Percentiles rank a stretch among this genome's conserved stretches.
phyloP scores from a whole-genome alignment of 1,140 invertebrate genomes.

The Brachystomella parvula region DNA sequence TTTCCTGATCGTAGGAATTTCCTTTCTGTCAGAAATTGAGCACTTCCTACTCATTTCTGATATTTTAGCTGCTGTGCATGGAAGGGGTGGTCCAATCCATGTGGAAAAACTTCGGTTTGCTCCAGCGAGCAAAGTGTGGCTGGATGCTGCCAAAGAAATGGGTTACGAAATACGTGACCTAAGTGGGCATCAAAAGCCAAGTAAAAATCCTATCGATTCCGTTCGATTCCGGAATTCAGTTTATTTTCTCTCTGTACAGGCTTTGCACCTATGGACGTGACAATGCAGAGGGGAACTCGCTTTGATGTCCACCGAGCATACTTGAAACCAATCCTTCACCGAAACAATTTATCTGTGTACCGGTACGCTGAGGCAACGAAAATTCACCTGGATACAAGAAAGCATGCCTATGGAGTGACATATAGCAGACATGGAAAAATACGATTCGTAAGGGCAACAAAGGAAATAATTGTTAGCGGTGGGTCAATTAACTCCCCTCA shows the following conservation, averaged over 20 bases:
- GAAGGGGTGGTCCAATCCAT: not conserved
- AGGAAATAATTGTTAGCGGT: slow-evolving; percentile 40
- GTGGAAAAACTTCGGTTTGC: not conserved
- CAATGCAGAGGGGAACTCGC: slow-evolving; percentile 7
- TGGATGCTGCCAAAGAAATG: not conserved
- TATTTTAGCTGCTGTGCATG: not conserved
- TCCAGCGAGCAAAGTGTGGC: not conserved
- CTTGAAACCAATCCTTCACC: not conserved
- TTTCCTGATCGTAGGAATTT: not conserved
- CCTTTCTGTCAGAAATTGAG: slow-evolving; percentile 14
- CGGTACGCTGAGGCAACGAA: not conserved
- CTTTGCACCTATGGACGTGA: slow-evolving; percentile 9
- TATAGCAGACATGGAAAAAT: slow-evolving; percentile 22
- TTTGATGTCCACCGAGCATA: not conserved
- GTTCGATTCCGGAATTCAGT: not conserved
- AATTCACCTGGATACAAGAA: not conserved
- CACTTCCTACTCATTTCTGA: not conserved
- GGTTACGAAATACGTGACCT: not conserved
- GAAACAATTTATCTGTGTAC: not conserved
- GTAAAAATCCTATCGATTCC: not conserved
- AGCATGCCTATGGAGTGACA: slow-evolving; percentile 24
- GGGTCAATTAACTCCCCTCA: slow-evolving; percentile 41
- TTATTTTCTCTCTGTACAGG: not conserved
- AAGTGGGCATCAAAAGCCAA: not conserved
- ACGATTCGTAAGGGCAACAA: slow-evolving; percentile 25